Conservation (phyloP, 2,113 vertebrate species). For the Rallus limicola region DNA sequence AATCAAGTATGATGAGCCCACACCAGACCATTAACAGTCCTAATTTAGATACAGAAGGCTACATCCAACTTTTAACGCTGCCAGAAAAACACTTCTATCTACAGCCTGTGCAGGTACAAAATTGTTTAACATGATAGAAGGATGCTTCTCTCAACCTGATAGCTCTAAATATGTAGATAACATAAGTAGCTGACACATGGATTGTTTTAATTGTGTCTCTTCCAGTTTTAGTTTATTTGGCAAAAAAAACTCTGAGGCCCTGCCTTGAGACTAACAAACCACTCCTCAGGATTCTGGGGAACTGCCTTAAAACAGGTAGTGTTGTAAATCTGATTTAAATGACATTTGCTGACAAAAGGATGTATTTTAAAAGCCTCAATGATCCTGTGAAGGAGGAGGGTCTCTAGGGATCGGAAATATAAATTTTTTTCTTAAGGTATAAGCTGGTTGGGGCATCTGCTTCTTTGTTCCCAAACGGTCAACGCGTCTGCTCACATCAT, state of each 20-base stretch:
- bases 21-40: background rate
- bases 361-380: background rate
- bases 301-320: background rate
- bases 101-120: background rate
- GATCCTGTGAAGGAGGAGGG: background rate
- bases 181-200: background rate
- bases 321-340: background rate
- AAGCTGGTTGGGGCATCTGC: slow-evolving; percentile 88
- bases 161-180: background rate
- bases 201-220: background rate
- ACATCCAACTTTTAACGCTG: background rate
- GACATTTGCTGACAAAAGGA: background rate
- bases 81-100: background rate
- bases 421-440: slow-evolving; percentile 80
- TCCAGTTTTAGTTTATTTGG: background rate
- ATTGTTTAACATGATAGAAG: background rate
- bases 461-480: slow-evolving; percentile 18
- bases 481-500: slow-evolving; percentile 78
- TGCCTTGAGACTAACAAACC: background rate
- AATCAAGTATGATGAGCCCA: background rate
- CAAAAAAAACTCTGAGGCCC: background rate
- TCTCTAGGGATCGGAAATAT: slow-evolving; percentile 79
- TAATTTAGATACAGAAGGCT: background rate
- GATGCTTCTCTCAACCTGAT: background rate
- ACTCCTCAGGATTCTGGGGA: background rate